A percentile compares a stretch with the other conserved stretches of the same genome.
Evolutionary conservation across 30 jellyfish, hydroid and myxozoan genomes (phyloP).

Genomic region (Aurelia sp.): DNA sequence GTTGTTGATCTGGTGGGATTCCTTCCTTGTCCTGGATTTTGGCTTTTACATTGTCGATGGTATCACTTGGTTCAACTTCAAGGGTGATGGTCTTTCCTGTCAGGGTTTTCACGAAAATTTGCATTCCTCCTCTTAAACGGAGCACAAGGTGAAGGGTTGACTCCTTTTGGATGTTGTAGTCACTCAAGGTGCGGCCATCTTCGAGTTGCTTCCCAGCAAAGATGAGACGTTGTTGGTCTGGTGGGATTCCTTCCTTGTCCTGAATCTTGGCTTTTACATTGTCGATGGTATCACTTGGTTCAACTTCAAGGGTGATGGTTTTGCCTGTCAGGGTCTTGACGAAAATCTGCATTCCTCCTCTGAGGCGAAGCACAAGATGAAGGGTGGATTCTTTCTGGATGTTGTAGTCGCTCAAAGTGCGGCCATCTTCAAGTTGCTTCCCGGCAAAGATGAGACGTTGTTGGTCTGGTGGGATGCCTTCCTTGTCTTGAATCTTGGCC

Average conservation of each 20-base stretch:
- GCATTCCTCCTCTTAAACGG: conserved; percentile 94
- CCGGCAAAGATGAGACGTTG: conserved; percentile 98
- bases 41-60: conserved; percentile 93
- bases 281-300: conserved; percentile 93
- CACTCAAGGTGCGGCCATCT: conserved; percentile 98
- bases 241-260: conserved; percentile 99
- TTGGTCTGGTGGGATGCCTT: conserved; percentile 99
- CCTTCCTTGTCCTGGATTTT: conserved; percentile 95
- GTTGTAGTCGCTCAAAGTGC: conserved; percentile 92
- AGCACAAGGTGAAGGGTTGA: conserved; percentile 94
- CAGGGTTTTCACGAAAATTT: conserved; percentile 89
- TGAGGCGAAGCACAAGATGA: conserved; percentile 90
- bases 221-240: conserved; percentile 96
- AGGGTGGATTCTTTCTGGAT: conserved; percentile 93
- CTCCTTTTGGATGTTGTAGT: conserved; percentile 80
- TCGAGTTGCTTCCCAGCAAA: conserved; percentile 96
- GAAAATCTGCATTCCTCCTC: conserved; percentile 97
- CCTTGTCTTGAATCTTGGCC: conserved; percentile 97
- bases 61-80: conserved; percentile 96
- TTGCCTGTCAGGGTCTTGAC: conserved; percentile 95
- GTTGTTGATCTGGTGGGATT: conserved; percentile 96
- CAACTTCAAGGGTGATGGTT: conserved; percentile 96
- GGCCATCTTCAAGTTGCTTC: conserved; percentile 98
- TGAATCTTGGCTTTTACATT: conserved; percentile 91
- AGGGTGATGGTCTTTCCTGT: conserved; percentile 97